A percentile compares a stretch with the other conserved stretches of the same genome.
Conservation (phyloP, 2,888 invertebrate genomes). For the Tetanocera ferruginea region DNA sequence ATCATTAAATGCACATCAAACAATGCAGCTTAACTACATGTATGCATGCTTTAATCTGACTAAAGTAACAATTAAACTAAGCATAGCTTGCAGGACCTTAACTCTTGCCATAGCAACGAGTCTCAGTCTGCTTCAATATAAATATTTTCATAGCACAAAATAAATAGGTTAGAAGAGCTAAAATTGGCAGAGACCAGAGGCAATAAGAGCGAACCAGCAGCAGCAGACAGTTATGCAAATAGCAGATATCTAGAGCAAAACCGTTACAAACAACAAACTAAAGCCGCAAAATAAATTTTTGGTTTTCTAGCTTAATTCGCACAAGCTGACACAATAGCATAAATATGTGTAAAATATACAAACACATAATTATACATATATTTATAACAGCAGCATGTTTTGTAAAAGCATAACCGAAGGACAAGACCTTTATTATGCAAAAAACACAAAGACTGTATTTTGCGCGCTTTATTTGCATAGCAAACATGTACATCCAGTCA, state of each 20-base stretch:
- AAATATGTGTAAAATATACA: not conserved
- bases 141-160: too few species aligned
- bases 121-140: too few species aligned
- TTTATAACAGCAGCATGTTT: too few species aligned
- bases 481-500: not conserved
- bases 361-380: too few species aligned
- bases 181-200: not conserved
- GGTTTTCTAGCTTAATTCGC: not conserved
- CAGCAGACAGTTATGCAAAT: not conserved
- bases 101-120: too few species aligned
- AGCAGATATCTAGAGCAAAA: not conserved
- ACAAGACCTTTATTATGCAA: not conserved
- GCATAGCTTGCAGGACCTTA: too few species aligned
- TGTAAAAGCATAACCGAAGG: too few species aligned
- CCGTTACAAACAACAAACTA: not conserved
- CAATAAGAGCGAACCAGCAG: not conserved
- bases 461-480: not conserved
- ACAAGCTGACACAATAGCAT: not conserved
- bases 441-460: not conserved
- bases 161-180: too few species aligned
- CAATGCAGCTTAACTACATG: too few species aligned
- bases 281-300: constrained; percentile 17
- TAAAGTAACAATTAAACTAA: too few species aligned
- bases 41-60: too few species aligned
- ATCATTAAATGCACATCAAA: too few species aligned